Evolutionary conservation across 2,797 vertebrate species (phyloP).

Genomic region (Rhyacichthys aspro): DNA sequence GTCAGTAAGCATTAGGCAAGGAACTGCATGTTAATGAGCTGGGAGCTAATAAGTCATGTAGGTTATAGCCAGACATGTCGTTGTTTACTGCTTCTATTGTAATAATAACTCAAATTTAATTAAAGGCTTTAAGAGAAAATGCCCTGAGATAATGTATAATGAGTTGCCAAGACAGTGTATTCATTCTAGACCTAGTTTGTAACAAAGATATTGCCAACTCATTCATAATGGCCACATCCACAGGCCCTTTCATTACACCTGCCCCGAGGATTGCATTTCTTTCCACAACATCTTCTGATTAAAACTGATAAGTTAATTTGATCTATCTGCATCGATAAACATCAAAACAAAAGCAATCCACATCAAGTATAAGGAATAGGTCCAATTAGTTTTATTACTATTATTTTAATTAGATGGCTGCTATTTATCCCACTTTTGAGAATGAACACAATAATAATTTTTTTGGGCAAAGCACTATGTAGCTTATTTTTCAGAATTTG

Average conservation of each 20-base stretch:
- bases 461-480: too few relatives aligned
- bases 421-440: too few relatives aligned
- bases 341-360: constrained; percentile 44
- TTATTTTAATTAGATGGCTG: too few relatives aligned
- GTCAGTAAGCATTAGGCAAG: too few relatives aligned
- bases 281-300: constrained; percentile 70
- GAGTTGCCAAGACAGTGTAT: constrained; percentile 75
- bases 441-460: too few relatives aligned
- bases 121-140: constrained; percentile 79
- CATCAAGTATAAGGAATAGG: background rate
- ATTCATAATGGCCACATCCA: constrained; percentile 60
- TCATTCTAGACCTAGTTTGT: constrained; percentile 73
- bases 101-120: constrained; percentile 85
- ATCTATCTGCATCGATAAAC: constrained; percentile 65
- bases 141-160: constrained; percentile 80
- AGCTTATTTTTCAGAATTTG: too few relatives aligned
- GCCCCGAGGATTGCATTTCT: constrained; percentile 63
- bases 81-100: constrained; percentile 77
- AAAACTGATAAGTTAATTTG: constrained; percentile 73
- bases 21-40: constrained; percentile 9
- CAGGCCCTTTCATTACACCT: constrained; percentile 69
- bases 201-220: constrained; percentile 82
- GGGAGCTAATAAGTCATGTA: constrained; percentile 65
- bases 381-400: too few relatives aligned
- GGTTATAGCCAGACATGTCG: constrained; percentile 65